Conservation (phyloP, 2,797 vertebrate genomes). For the Myiotriccus ornatus region DNA sequence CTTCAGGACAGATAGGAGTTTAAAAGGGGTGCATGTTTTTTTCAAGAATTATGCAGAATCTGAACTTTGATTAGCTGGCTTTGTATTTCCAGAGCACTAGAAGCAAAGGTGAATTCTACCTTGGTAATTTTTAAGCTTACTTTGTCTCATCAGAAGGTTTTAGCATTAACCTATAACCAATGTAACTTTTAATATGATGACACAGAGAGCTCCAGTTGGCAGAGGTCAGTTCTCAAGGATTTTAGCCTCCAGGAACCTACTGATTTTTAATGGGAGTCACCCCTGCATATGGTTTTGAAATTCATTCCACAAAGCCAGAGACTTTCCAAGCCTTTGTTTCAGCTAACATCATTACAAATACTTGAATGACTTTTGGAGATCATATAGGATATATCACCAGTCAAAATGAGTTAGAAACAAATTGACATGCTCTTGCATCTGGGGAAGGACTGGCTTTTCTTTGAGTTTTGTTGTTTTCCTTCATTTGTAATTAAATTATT, state of each 20-base stretch:
- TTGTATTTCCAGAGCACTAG: background rate
- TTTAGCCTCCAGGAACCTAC: background rate
- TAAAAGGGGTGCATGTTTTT: background rate
- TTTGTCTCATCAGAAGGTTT: background rate
- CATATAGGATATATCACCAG: slow-evolving; percentile 30
- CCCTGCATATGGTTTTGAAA: background rate
- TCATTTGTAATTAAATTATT: slow-evolving; percentile 29
- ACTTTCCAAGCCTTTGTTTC: slow-evolving; percentile 16
- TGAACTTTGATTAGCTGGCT: background rate
- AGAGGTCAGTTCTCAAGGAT: slow-evolving; percentile 34
- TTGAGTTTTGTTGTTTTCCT: slow-evolving; percentile 16
- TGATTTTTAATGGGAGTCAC: slow-evolving; percentile 30
- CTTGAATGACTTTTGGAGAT: slow-evolving; percentile 62
- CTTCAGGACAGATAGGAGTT: background rate
- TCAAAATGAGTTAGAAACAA: slow-evolving; percentile 52
- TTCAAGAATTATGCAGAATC: background rate
- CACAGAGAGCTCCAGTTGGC: background rate
- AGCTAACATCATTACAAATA: slow-evolving; percentile 52
- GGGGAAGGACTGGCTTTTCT: background rate
- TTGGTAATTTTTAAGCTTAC: slow-evolving; percentile 1
- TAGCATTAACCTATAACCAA: background rate
- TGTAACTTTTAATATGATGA: background rate
- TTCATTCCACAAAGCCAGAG: slow-evolving; percentile 27
- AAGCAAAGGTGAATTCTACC: background rate
- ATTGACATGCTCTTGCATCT: slow-evolving; percentile 18